Evolutionary conservation across 2,888 invertebrate species (phyloP).

Genomic region (Phortica magna): DNA sequence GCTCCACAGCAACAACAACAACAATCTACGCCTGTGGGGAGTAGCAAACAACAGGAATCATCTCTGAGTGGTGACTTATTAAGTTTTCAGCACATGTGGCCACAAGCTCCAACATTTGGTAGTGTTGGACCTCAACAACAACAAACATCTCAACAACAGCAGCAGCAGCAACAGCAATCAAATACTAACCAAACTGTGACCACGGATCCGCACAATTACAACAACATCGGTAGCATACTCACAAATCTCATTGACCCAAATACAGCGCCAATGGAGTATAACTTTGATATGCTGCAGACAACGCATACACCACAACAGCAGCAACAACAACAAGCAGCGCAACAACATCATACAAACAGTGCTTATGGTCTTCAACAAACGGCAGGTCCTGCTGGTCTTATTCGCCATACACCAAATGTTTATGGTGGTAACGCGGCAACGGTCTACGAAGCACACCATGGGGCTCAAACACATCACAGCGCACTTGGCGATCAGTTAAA

Average conservation of each 20-base stretch:
- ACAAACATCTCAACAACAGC: slow-evolving; percentile 59
- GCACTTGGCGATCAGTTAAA: slow-evolving; percentile 64
- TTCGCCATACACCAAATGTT: slow-evolving; percentile 66
- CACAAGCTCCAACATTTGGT: slow-evolving; percentile 60
- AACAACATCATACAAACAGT: slow-evolving; percentile 56
- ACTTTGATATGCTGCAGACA: slow-evolving; percentile 74
- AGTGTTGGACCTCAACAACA: slow-evolving; percentile 50
- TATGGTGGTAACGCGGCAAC: slow-evolving; percentile 54
- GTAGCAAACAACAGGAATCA: slow-evolving; percentile 63
- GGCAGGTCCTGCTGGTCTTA: slow-evolving; percentile 62
- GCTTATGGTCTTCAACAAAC: slow-evolving; percentile 60
- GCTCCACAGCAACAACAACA: slow-evolving; percentile 41
- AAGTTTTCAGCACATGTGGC: slow-evolving; percentile 78
- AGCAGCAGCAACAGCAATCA: slow-evolving; percentile 52
- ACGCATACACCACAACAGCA: slow-evolving; percentile 56
- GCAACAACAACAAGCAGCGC: slow-evolving; percentile 50
- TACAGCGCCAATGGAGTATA: slow-evolving; percentile 77
- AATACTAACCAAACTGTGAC: slow-evolving; percentile 51
- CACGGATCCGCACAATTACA: slow-evolving; percentile 75
- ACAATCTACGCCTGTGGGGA: slow-evolving; percentile 47
- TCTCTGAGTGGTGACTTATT: slow-evolving; percentile 71
- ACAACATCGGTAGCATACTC: slow-evolving; percentile 78
- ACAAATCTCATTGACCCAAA: slow-evolving; percentile 78
- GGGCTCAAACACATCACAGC: slow-evolving; percentile 56
- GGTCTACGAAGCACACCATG: slow-evolving; percentile 55